Conservation (phyloP, 2,797 vertebrate genomes). For the Falco novaeseelandiae region DNA sequence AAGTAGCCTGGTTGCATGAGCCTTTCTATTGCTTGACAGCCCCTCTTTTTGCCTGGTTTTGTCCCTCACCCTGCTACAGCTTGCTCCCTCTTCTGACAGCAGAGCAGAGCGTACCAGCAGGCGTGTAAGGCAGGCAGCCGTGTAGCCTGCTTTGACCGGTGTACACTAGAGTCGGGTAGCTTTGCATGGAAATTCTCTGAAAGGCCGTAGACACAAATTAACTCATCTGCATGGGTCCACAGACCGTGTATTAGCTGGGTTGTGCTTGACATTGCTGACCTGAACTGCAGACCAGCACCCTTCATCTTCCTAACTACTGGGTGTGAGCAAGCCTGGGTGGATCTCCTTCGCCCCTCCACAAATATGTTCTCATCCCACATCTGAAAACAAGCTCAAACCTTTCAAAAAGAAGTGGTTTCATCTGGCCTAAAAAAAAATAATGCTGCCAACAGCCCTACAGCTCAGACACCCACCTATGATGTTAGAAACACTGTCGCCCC, state of each 20-base stretch:
- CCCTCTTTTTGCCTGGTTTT: neutral
- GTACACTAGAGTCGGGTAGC: neutral
- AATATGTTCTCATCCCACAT: neutral
- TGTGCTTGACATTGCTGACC: neutral
- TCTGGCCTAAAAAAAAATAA: neutral
- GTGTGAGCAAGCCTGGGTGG: neutral
- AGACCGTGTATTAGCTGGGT: rapidly evolving
- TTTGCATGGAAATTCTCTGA: neutral
- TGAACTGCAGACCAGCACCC: neutral
- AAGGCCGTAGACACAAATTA: neutral
- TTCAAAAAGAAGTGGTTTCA: neutral
- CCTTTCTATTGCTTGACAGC: neutral
- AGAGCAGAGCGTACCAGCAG: neutral
- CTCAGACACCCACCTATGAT: neutral
- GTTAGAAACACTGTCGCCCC: neutral
- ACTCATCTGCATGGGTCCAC: neutral
- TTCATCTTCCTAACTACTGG: neutral
- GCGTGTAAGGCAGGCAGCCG: rapidly evolving
- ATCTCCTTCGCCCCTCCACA: neutral
- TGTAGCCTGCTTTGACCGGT: neutral
- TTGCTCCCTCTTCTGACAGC: rapidly evolving
- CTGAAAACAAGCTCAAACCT: neutral
- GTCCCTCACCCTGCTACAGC: rapidly evolving
- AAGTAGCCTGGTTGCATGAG: neutral
- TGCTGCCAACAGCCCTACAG: rapidly evolving